Conservation (phyloP, 2,888 invertebrate genomes). For the Bunonema sp. region DNA sequence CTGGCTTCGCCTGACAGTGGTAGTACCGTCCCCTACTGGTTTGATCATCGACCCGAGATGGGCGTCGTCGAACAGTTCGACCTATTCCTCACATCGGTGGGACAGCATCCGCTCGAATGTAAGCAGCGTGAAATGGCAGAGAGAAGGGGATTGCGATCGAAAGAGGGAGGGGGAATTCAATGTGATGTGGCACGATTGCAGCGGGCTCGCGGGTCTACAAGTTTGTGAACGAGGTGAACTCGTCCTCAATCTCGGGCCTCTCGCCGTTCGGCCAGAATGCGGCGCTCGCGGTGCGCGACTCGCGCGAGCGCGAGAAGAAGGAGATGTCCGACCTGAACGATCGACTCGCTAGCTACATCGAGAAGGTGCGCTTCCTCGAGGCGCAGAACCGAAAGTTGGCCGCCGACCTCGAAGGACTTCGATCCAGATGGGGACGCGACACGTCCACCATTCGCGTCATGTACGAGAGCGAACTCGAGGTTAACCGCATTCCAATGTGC, state of each 20-base stretch:
- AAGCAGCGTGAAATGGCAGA: too few relatives aligned
- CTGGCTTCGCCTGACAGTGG: too few relatives aligned
- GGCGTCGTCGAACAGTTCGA: too few relatives aligned
- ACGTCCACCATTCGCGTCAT: slow-evolving; percentile 17
- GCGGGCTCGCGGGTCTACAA: slow-evolving; percentile 22
- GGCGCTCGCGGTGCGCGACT: slow-evolving; percentile 44
- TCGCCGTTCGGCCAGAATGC: slow-evolving; percentile 40
- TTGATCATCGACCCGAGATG: too few relatives aligned
- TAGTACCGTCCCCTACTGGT: too few relatives aligned
- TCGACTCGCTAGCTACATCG: slow-evolving; percentile 50
- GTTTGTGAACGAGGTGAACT: slow-evolving; percentile 30
- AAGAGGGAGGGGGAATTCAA: too few relatives aligned
- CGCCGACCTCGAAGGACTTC: slow-evolving; percentile 19
- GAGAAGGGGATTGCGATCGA: too few relatives aligned
- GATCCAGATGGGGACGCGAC: slow-evolving; percentile 23
- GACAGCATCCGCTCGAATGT: too few relatives aligned
- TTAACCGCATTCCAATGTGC: too few relatives aligned
- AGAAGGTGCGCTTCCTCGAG: slow-evolving; percentile 46
- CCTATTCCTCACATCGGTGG: too few relatives aligned
- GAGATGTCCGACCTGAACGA: slow-evolving; percentile 51
- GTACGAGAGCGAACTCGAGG: slow-evolving; percentile 20
- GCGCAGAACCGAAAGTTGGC: slow-evolving; percentile 40
- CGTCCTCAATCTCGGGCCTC: slow-evolving; percentile 11
- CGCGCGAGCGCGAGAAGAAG: slow-evolving; percentile 49
- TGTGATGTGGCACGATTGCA: too few relatives aligned